Percentiles rank a stretch among this genome's conserved stretches.
Evolutionary conservation across 2,113 vertebrate genomes (phyloP).

Genomic region (Pseudopodoces humilis): DNA sequence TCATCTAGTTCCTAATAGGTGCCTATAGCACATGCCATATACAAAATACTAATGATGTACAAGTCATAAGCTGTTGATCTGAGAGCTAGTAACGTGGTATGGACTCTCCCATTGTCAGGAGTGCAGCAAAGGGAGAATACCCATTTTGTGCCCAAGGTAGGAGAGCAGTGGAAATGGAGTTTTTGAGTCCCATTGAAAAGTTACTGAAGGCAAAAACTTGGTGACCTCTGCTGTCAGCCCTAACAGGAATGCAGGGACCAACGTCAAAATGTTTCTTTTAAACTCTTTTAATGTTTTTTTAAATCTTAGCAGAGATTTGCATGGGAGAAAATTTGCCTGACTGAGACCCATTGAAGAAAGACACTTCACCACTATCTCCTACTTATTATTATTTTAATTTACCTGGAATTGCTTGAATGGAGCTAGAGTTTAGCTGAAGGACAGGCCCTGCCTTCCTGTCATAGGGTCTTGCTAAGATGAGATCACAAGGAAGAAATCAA

Average conservation of each 20-base stretch:
- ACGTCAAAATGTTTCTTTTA: background rate
- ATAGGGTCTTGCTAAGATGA: background rate
- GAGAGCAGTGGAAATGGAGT: background rate
- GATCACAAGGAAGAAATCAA: background rate
- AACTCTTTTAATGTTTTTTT: background rate
- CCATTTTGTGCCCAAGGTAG: background rate
- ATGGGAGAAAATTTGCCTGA: background rate
- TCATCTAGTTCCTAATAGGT: background rate
- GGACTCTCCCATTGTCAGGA: background rate
- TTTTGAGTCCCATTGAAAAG: background rate
- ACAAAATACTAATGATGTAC: background rate
- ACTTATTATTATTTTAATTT: background rate
- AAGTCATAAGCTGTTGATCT: background rate
- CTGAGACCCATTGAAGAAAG: background rate
- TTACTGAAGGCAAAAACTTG: background rate
- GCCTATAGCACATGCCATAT: background rate
- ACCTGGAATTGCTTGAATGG: background rate
- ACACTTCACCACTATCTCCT: background rate
- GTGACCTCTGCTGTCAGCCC: background rate
- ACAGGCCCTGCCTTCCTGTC: background rate
- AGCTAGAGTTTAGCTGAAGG: background rate
- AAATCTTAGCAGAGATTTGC: background rate
- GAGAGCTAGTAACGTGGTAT: accelerated
- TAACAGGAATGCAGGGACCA: background rate
- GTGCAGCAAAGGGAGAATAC: background rate